These are phyloP conservation scores for Perizoma flavofasciatum DNA, from an alignment of 2,888 invertebrate species.

Conservation along the genomic window DNA sequence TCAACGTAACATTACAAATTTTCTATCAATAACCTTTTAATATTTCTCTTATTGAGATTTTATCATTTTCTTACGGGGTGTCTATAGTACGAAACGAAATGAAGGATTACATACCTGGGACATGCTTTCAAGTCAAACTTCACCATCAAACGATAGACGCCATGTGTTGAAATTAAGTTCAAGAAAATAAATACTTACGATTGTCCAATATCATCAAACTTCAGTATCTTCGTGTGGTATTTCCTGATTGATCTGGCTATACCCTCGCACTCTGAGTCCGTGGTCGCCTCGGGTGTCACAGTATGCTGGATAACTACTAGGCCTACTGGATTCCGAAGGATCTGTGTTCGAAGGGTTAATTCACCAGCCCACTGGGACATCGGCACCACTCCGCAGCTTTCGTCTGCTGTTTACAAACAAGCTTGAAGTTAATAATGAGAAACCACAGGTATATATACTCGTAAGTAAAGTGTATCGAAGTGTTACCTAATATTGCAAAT, in stretches of 20 bases:
- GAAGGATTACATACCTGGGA: too few species aligned
- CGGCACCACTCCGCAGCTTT: constrained; percentile 51
- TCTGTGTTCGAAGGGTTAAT: constrained; percentile 40
- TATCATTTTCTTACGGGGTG: too few species aligned
- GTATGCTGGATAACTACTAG: constrained; percentile 85
- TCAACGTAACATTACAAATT: too few species aligned
- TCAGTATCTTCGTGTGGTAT: constrained; percentile 74
- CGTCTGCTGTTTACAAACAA: constrained; percentile 34
- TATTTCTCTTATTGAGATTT: too few species aligned
- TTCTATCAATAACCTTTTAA: too few species aligned
- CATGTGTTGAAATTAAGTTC: too few species aligned
- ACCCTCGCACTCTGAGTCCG: constrained; percentile 65
- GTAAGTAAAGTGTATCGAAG: too few species aligned
- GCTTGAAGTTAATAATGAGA: background rate
- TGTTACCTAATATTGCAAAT: too few species aligned
- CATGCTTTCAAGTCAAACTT: too few species aligned
- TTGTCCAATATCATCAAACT: constrained; percentile 83
- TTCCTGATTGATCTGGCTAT: constrained; percentile 72
- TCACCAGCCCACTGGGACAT: constrained; percentile 55
- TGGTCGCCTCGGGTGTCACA: constrained; percentile 72
- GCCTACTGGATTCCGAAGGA: constrained; percentile 65
- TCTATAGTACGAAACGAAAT: too few species aligned
- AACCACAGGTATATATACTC: too few species aligned
- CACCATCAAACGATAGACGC: too few species aligned
- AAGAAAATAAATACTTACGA: constrained; percentile 64